Base-by-base conservation (phyloP, 2,797 vertebrate species). In the Tokudaia muenninki region DNA sequence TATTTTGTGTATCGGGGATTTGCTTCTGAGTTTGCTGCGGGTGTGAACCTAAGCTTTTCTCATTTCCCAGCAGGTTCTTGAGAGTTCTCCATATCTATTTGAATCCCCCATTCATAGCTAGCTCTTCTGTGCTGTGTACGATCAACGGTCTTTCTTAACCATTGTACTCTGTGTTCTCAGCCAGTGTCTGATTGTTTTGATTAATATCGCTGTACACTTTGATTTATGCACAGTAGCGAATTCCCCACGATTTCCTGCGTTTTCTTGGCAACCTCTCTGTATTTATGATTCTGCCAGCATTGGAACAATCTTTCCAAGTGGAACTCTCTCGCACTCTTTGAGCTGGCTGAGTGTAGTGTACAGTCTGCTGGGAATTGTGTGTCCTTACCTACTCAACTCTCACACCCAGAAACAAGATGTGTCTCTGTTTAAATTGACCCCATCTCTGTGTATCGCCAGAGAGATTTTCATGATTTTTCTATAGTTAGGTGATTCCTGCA, bases 61-160 rank as follows among this genome's bases (percentile, higher is more conserved):
- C 87, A 21, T 52, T 47, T 57, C 67, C 21, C 1, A 22, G 29
- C 44, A 50, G 10, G 70, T 59, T 72, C 31, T 31, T 34, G 26
- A 52, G 5, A n/a, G 5, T 6, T 14, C 50, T 86, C 29, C 29
- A 29, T 4, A 9, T 29, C 5, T 29, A 52, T 21, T 11, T 67
- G 67, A 89, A 63, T 14, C 12, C 57, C 83, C 26, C 19, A 16
- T 37, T 65, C 24, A 21, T 24, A 19, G 10, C 3, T 21, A 1
- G 6, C 16, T 10, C 52, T n/a, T 0, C 8, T 26, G 5, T 12
- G 78, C 12, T 19, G 44, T 2, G 0, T 4, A 7, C 2, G 10
- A 50, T 19, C 31, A 37, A 17, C 41, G n/a, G 3, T 21, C 75
- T 14, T 0, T 24, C 57, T 24, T 61, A 7, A 7, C 34, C 1